These are phyloP conservation scores for Hirundo rustica DNA, from an alignment of 2,797 vertebrate genomes.

Conservation along the genomic window DNA sequence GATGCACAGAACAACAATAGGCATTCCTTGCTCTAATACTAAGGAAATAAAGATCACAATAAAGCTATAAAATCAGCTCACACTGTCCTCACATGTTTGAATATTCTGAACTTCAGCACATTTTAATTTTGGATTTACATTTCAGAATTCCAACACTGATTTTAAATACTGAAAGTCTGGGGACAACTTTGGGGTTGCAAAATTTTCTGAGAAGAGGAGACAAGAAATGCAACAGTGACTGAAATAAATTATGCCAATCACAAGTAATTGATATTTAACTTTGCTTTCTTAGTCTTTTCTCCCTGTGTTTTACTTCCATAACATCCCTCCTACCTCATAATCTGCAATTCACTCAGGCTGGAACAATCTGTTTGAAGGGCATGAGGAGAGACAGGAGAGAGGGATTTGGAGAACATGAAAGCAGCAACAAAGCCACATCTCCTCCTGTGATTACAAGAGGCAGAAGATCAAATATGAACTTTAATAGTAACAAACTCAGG, in stretches of 20 bases:
- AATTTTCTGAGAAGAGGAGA: neutral
- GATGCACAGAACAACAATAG: neutral
- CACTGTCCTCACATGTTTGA: neutral
- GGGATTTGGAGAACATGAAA: neutral
- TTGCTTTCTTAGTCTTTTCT: neutral
- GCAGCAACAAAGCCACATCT: neutral
- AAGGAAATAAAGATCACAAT: neutral
- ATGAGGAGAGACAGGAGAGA: neutral
- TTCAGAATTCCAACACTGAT: neutral
- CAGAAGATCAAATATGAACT: constrained; percentile 26
- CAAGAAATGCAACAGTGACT: neutral
- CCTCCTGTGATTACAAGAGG: neutral
- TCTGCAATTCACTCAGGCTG: neutral
- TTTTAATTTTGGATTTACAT: neutral
- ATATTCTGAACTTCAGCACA: neutral
- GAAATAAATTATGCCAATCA: neutral
- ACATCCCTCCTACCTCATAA: neutral
- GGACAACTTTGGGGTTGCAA: neutral
- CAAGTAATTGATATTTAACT: neutral
- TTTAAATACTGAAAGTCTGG: neutral
- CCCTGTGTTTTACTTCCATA: neutral
- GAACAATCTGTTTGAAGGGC: neutral
- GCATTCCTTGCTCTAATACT: neutral
- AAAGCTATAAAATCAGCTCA: neutral
- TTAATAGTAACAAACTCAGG: neutral